phyloP scores from a whole-genome alignment of 2,113 vertebrate genomes.

The Syngnathoides biaculeatus region DNA sequence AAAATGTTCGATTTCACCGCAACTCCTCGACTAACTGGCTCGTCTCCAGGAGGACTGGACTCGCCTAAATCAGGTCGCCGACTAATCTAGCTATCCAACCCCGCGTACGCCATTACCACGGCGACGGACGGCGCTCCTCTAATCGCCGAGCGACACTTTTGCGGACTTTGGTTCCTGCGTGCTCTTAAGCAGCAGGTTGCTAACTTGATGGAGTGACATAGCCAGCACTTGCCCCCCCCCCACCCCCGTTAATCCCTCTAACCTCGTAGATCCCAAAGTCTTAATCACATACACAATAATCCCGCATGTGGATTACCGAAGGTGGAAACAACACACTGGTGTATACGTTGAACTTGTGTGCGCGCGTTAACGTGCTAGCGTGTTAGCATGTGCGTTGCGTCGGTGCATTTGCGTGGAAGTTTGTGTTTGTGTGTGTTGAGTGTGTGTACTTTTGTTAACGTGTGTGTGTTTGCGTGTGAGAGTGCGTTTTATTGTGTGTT shows the following conservation, averaged over 20 bases:
- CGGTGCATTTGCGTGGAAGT: conserved; percentile 6
- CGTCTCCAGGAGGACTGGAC: too few species aligned
- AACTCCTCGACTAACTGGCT: too few species aligned
- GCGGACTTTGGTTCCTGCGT: not conserved
- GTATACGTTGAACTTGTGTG: not conserved
- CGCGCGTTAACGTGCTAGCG: not conserved
- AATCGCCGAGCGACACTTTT: not conserved
- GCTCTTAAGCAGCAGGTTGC: not conserved
- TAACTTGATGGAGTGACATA: conserved; percentile 1
- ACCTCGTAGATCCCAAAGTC: not conserved
- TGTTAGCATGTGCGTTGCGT: conserved; percentile 1
- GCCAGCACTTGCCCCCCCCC: not conserved
- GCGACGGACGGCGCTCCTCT: not conserved
- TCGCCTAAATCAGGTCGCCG: too few species aligned
- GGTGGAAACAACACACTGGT: not conserved
- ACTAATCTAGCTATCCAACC: not conserved
- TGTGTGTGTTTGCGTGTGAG: too few species aligned
- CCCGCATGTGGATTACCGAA: not conserved
- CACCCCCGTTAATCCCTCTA: not conserved
- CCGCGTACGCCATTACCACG: not conserved
- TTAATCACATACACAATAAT: conserved; percentile 4
- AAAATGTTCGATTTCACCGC: too few species aligned
- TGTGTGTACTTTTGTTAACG: too few species aligned
- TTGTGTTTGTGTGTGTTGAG: not conserved
- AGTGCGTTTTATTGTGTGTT: too few species aligned